These are phyloP conservation scores for Umimayanthus chanpuru DNA, from an alignment of 92 coral and sea anemone genomes.

Conservation along the genomic window DNA sequence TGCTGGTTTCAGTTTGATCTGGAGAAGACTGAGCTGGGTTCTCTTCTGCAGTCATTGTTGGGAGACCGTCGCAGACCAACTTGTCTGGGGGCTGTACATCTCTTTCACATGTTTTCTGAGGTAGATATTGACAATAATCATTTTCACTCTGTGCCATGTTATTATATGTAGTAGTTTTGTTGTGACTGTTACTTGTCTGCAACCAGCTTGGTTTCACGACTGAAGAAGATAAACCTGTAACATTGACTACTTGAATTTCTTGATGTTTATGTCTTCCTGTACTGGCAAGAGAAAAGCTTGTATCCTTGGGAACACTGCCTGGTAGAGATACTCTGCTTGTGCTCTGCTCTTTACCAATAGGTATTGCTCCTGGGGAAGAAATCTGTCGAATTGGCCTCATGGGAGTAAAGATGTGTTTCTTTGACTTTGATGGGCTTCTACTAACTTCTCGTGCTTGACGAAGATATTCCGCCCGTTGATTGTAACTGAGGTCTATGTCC, in stretches of 20 bases:
- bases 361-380: slow-evolving; percentile 48
- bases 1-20: neutral
- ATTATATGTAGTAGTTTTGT: neutral
- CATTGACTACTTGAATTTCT: neutral
- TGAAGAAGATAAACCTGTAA: neutral
- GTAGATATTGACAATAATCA: neutral
- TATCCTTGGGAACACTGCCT: neutral
- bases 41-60: neutral
- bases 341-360: neutral
- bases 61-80: neutral
- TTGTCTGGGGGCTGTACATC: neutral
- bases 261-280: neutral
- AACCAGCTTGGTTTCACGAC: neutral
- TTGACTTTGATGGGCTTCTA: slow-evolving; percentile 46
- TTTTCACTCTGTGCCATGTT: neutral
- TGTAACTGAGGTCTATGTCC: slow-evolving; percentile 69
- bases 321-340: neutral
- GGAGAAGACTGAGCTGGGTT: neutral
- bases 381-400: slow-evolving; percentile 33
- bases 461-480: slow-evolving; percentile 61
- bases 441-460: slow-evolving; percentile 71
- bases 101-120: neutral
- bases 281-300: neutral
- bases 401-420: slow-evolving; percentile 34
- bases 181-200: neutral